These are phyloP conservation scores for Megamerina dolium DNA, from an alignment of 2,888 invertebrate species.

Conservation along the genomic window DNA sequence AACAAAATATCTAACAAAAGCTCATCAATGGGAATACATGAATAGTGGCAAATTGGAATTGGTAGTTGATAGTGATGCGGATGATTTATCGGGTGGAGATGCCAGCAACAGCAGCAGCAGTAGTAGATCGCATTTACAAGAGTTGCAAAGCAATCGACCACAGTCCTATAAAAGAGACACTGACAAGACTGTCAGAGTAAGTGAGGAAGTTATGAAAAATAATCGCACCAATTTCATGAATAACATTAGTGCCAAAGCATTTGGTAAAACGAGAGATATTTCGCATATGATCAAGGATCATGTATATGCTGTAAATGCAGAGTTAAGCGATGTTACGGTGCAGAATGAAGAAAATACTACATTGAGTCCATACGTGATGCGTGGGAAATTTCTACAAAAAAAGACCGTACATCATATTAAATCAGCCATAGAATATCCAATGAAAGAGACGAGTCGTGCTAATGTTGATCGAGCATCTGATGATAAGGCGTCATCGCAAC, in stretches of 20 bases:
- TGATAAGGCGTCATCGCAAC: not conserved
- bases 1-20: slow-evolving; percentile 26
- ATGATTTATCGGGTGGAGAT: not conserved
- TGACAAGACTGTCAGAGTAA: not conserved
- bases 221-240: not conserved
- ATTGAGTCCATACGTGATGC: slow-evolving; percentile 28
- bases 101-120: not conserved
- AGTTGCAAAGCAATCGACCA: slow-evolving; percentile 1
- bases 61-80: slow-evolving; percentile 4
- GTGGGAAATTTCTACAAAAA: slow-evolving; percentile 31
- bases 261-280: slow-evolving; percentile 1
- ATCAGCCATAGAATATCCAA: too few relatives aligned
- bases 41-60: slow-evolving; percentile 22
- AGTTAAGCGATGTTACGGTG: slow-evolving; percentile 6
- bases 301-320: slow-evolving; percentile 18
- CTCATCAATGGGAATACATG: slow-evolving; percentile 24
- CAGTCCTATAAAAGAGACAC: slow-evolving; percentile 17
- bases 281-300: slow-evolving; percentile 3
- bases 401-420: not conserved
- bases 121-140: slow-evolving; percentile 1
- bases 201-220: not conserved
- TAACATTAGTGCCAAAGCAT: slow-evolving; percentile 3
- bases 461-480: not conserved
- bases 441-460: not conserved
- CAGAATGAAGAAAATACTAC: not conserved